Conservation (phyloP, 2,113 vertebrate genomes). For the Mesoclemmys tuberculata region DNA sequence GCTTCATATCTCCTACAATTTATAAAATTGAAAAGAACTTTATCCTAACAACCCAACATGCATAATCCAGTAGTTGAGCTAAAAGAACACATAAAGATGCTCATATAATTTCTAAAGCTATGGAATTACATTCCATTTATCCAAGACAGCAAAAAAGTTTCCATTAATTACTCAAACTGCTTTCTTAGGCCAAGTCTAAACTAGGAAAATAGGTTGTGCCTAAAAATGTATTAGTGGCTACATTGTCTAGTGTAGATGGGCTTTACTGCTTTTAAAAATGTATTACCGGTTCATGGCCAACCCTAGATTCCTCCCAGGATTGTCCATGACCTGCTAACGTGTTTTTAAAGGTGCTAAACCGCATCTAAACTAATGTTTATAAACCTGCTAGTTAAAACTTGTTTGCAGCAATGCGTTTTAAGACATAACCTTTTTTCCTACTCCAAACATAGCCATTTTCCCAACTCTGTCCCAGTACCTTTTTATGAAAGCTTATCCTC, state of each 20-base stretch:
- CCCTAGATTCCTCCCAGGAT: background rate
- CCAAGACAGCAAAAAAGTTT: background rate
- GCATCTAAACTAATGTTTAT: background rate
- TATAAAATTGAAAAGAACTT: background rate
- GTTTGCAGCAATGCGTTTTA: background rate
- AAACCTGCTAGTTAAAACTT: background rate
- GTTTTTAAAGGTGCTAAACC: background rate
- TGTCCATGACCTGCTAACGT: background rate
- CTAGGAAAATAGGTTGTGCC: background rate
- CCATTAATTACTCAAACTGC: background rate
- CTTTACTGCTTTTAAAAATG: background rate
- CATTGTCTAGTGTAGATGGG: background rate
- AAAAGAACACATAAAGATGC: background rate
- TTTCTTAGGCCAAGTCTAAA: conserved; percentile 17
- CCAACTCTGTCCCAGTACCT: background rate
- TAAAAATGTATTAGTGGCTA: rapidly evolving
- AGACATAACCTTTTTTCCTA: background rate
- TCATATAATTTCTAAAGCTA: background rate
- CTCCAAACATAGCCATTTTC: background rate
- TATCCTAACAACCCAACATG: background rate
- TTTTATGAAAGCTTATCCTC: background rate
- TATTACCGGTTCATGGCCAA: background rate
- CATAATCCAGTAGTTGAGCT: background rate
- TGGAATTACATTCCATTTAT: background rate
- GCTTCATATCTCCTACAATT: background rate